These are phyloP conservation scores for Eleginops maclovinus DNA, from an alignment of 2,113 vertebrate genomes.

Conservation along the genomic window DNA sequence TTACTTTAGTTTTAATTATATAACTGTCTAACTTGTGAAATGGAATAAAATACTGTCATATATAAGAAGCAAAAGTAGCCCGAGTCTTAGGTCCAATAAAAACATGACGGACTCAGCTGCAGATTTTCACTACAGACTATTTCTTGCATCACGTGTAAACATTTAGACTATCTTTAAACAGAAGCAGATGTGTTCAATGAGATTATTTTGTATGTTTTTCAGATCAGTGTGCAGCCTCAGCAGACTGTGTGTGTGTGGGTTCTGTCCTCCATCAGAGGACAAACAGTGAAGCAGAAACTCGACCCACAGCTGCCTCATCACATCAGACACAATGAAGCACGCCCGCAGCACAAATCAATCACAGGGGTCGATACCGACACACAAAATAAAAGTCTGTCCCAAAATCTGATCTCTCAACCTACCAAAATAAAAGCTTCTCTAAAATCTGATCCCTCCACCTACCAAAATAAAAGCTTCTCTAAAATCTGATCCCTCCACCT, in stretches of 20 bases:
- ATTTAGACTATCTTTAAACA: neutral
- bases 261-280: conserved; percentile 35
- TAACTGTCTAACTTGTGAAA: too few species aligned
- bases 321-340: neutral
- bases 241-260: neutral
- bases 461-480: too few species aligned
- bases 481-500: too few species aligned
- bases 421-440: conserved; percentile 7
- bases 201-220: neutral
- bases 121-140: too few species aligned
- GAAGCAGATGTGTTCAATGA: neutral
- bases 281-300: neutral
- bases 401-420: too few species aligned
- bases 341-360: neutral
- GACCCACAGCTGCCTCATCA: conserved; percentile 29
- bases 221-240: neutral
- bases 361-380: neutral
- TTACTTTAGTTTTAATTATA: too few species aligned
- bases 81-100: too few species aligned
- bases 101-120: too few species aligned
- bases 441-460: too few species aligned
- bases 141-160: too few species aligned
- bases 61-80: too few species aligned
- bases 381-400: neutral
- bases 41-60: too few species aligned